Base-by-base conservation (phyloP, 2,888 invertebrate species). In the Coenonympha glycerion region DNA sequence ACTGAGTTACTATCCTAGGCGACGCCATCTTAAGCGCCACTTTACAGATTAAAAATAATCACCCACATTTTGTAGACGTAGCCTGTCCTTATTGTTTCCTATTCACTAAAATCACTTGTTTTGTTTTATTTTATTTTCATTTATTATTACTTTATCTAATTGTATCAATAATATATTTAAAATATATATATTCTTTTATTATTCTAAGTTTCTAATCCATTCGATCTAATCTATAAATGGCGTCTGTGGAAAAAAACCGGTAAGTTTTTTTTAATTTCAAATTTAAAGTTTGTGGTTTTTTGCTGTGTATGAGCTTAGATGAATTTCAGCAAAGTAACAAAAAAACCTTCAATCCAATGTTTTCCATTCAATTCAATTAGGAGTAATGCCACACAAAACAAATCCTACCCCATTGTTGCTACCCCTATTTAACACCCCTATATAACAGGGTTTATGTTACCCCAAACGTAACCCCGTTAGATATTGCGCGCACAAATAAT, bases 161-260 rank as follows among this genome's bases (percentile, higher is more conserved):
- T 37, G n/a, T n/a, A n/a, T n/a, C 22, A 16, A 19, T 41, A 49
- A 42, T 49, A 36, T 55, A 39, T 49, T 47, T 47, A 52, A 53
- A 41, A 52, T 49, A 49, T 49, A n/a, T n/a, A 49, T 33, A 24
- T 42, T 21, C 26, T 33, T 34, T 46, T 46, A 39, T 22, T 39
- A 41, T 13, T 41, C 41, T 41, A 28, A 28, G 28, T 41, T 33
- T 24, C 45, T 36, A 45, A 45, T n/a, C 24, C 33, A 49, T 49
- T 44, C 47, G 51, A 53, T 47, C 54, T 54, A 54, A 48, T 44
- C 53, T 53, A 53, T 46, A 47, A 41, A 41, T n/a, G 44, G 44
- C 31, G 44, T 22, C 21, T 44, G 31, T 44, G 41, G 28, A 41
- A 18, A 18, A 41, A 19, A 37, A n/a, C n/a, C 21, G 6, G 2